Conservation (phyloP, 2,797 vertebrate species). For the Acestrorhynchus altus region DNA sequence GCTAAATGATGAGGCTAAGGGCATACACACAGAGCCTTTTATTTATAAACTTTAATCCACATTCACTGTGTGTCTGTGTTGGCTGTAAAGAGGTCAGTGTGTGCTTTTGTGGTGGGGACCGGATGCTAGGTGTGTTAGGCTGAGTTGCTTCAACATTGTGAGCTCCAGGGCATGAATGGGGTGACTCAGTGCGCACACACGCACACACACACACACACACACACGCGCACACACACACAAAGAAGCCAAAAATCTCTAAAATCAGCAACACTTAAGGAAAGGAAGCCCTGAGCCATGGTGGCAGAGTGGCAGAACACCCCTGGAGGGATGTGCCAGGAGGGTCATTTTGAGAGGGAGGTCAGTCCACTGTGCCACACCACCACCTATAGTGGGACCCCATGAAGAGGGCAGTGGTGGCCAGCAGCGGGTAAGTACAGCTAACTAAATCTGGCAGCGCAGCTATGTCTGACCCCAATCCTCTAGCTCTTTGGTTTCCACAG, state of each 20-base stretch:
- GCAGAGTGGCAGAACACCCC: constrained; percentile 13
- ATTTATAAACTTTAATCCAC: not conserved
- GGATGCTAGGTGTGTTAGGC: constrained; percentile 7
- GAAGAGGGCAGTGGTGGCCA: constrained; percentile 38
- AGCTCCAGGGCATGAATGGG: constrained; percentile 18
- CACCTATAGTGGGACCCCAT: constrained; percentile 23
- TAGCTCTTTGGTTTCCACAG: constrained; percentile 33
- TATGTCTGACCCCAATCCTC: constrained; percentile 35
- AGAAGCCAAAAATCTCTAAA: not conserved
- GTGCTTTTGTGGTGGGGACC: not conserved
- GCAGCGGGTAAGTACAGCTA: constrained; percentile 50
- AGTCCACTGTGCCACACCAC: constrained; percentile 1
- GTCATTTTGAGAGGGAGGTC: not conserved
- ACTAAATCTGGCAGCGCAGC: constrained; percentile 53
- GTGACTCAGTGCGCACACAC: constrained; percentile 8
- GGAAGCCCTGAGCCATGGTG: constrained; percentile 17
- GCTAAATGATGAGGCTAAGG: not conserved
- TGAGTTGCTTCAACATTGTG: constrained; percentile 18
- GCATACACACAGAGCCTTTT: not conserved
- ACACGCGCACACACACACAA: not conserved
- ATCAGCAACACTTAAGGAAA: constrained; percentile 32
- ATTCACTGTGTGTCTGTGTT: not conserved
- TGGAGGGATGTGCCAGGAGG: not conserved
- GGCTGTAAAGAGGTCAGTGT: not conserved
- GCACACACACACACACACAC: not conserved